Evolutionary conservation across 2,888 invertebrate species (phyloP).

Genomic region (Temnothorax ravouxi): DNA sequence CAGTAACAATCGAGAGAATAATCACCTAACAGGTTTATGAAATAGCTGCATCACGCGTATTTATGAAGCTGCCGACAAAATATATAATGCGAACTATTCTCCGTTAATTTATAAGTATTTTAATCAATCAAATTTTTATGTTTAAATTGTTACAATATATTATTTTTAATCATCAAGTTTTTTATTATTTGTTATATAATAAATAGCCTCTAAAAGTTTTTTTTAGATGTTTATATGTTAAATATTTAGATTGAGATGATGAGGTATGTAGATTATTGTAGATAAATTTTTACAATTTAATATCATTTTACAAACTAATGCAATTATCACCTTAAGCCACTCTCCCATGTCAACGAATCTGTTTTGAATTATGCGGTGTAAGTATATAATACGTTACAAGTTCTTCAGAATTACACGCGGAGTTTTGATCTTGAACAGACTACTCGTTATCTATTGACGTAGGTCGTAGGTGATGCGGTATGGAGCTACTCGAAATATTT

Average conservation of each 20-base stretch:
- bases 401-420: conserved; percentile 14
- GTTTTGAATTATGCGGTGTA: conserved; percentile 59
- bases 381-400: conserved; percentile 38
- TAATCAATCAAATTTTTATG: not conserved
- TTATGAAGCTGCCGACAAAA: not conserved
- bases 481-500: conserved; percentile 54
- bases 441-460: conserved; percentile 66
- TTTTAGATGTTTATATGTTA: not conserved
- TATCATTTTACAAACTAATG: not conserved
- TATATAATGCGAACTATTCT: not conserved
- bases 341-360: conserved; percentile 61
- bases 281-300: not conserved
- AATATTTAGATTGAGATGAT: not conserved
- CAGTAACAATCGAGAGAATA: not conserved
- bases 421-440: conserved; percentile 63
- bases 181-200: not conserved
- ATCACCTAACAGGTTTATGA: not conserved
- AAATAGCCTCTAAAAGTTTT: not conserved
- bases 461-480: conserved; percentile 45
- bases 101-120: not conserved
- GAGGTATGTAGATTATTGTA: not conserved
- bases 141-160: not conserved
- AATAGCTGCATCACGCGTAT: not conserved
- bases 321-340: not conserved
- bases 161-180: not conserved